Evolutionary conservation across 64 coral and sea anemone species (phyloP), one percentile per base, ranked within the genome.

Genomic region (Montipora capricornis): DNA sequence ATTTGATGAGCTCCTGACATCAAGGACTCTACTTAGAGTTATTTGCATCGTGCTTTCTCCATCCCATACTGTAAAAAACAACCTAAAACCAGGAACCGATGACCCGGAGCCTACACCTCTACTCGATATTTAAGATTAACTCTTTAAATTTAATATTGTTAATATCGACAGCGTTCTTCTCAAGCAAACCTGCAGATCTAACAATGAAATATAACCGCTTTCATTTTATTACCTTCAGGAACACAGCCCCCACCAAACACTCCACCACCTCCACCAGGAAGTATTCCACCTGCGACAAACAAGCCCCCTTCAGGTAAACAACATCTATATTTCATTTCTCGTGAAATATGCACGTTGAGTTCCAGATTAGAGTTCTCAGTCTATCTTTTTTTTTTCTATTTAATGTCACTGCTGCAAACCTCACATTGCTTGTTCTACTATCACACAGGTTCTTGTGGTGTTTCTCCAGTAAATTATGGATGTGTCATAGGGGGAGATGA

Each of bases 401-500:
- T 29, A 29, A 29, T 29, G 29, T 29, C 29, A 29, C 29, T 29
- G 29, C 29, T 29, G 29, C 29, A 29, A 29, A 29, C 29, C 29
- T 29, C 29, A 29, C 29, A 29, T 29, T 29, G 29, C 29, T 29
- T 29, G 29, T 29, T 60, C 3, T 81, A 26, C 11, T 4, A 24
- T 60, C 22, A 4, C n/a, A 6, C 51, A 81, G 79, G 79, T 29
- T 81, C 79, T 19, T 91, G 89, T 51, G 89, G 89, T 26, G 78
- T 91, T 26, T 80, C 89, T 5, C 61, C 89, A 24, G 49, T 91
- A 5, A 57, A 51, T 44, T 22, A 59, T 57, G 79, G 45, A 22
- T 78, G 89, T 44, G 89, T 90, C 14, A 90, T 90, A 73, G 64
- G 78, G 14, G 89, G 89, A 37, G 89, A 80, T 10, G 47, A 90